A percentile compares a stretch with the other conserved stretches of the same genome.
These are phyloP conservation scores for Sebastes minor DNA, from an alignment of 2,797 vertebrate species.

Conservation along the genomic window DNA sequence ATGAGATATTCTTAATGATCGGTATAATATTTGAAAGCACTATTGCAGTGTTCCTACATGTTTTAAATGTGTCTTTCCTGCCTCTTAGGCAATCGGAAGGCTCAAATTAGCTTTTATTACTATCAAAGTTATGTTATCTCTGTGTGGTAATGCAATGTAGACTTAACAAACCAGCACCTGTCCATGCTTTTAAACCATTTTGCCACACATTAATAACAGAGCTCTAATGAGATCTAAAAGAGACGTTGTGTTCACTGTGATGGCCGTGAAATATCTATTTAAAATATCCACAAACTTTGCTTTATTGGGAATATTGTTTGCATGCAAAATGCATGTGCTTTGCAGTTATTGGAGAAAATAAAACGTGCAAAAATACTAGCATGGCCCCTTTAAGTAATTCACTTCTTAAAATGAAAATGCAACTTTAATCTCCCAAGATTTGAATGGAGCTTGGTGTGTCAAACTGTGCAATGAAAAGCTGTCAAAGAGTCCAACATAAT, in stretches of 20 bases:
- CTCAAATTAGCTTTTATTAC: not conserved
- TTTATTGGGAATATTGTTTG: not conserved
- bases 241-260: not conserved
- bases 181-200: not conserved
- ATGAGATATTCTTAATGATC: not conserved
- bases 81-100: not conserved
- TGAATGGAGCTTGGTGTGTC: not conserved
- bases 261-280: not conserved
- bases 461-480: not conserved
- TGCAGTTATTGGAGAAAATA: not conserved
- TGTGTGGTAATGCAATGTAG: not conserved
- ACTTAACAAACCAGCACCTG: not conserved
- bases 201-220: not conserved
- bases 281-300: not conserved
- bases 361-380: not conserved
- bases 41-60: rapidly evolving
- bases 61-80: not conserved
- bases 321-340: not conserved
- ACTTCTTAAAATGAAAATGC: not conserved
- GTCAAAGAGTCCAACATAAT: not conserved
- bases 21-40: not conserved
- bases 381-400: not conserved
- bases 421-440: not conserved
- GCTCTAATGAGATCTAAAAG: not conserved
- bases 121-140: not conserved